These are phyloP conservation scores for Chelon labrosus DNA, from an alignment of 2,797 vertebrate genomes.

Conservation along the genomic window DNA sequence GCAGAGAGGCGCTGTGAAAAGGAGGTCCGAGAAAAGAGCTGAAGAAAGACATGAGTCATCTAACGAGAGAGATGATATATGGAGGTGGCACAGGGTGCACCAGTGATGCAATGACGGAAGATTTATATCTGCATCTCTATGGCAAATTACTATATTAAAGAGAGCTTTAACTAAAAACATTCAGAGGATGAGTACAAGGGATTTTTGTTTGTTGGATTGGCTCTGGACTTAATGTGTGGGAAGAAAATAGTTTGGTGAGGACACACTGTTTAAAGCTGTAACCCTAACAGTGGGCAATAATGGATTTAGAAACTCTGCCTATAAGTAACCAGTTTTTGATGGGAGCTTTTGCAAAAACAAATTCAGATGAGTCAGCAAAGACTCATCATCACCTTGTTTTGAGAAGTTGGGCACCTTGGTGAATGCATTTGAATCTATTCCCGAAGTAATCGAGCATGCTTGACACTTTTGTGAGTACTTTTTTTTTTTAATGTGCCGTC, in stretches of 20 bases:
- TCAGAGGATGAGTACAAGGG: conserved; percentile 11
- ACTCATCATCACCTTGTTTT: conserved; percentile 1
- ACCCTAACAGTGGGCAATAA: conserved; percentile 6
- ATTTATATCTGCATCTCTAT: conserved; percentile 85
- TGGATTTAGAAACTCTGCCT: conserved; percentile 6
- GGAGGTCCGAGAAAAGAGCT: conserved; percentile 66
- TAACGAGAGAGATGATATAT: conserved; percentile 63
- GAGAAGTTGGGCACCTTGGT: background rate
- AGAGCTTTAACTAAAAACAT: conserved; percentile 36
- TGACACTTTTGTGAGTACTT: background rate
- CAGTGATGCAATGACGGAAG: conserved; percentile 84
- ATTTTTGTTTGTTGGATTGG: conserved; percentile 35
- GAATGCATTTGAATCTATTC: background rate
- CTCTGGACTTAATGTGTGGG: conserved; percentile 26
- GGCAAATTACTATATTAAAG: conserved; percentile 78
- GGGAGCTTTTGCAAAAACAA: background rate
- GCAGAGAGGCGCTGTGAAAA: conserved; percentile 54
- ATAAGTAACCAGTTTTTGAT: background rate
- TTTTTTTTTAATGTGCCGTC: background rate
- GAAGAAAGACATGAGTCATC: conserved; percentile 68
- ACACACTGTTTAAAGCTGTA: conserved; percentile 13
- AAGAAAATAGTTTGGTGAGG: conserved; percentile 15
- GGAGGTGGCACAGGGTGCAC: conserved; percentile 38
- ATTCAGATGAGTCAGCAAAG: background rate
- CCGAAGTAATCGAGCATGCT: background rate